Evolutionary conservation across 2,797 vertebrate species (phyloP), one percentile per base, ranked within the genome.

Genomic region (Sebastes trivittatus): DNA sequence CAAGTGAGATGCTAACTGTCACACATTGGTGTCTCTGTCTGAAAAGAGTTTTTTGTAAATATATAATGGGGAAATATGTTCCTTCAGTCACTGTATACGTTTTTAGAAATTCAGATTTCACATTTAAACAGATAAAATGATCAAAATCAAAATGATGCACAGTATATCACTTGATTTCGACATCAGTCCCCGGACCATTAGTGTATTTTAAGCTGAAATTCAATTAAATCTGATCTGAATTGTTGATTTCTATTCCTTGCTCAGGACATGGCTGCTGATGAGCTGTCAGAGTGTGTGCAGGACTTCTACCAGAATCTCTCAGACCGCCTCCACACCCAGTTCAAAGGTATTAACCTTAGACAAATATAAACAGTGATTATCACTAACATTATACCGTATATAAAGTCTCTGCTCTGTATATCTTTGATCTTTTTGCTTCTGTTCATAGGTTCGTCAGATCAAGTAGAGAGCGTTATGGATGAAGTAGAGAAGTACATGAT

Each of bases 401-500:
- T 25, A 38, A 72, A 58, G 7, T 14, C 14, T 60, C 68, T 38
- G 4, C 9, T 23, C 7, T 66, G 11, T 20, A 23, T 60, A 9
- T 56, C 36, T 22, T 16, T 34, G n/a, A 68, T 34, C 2, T 63
- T 36, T 68, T n/a, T 67, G 9, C 58, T 27, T 66, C 8, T 30
- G 30, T 23, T 58, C 9, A 7, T 88, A 99, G 98, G 97, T 87
- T 93, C 97, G 3, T 95, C 97, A 55, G 98, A 99, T 81, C 97
- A 96, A 60, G 97, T 98, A 30, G 98, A 99, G 87, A 96, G 94
- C 60, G 95, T 97, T 27, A 99, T 98, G 98, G 98, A 99, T 90
- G 97, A 99, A 89, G 97, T 99, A 4, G 98, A 99, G 91, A 98
- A 97, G 89, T 98, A 98, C 88, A 97, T 99, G 79, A 99, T 99